phyloP scores from a whole-genome alignment of 2,888 invertebrate genomes.

The Melieria omissa region DNA sequence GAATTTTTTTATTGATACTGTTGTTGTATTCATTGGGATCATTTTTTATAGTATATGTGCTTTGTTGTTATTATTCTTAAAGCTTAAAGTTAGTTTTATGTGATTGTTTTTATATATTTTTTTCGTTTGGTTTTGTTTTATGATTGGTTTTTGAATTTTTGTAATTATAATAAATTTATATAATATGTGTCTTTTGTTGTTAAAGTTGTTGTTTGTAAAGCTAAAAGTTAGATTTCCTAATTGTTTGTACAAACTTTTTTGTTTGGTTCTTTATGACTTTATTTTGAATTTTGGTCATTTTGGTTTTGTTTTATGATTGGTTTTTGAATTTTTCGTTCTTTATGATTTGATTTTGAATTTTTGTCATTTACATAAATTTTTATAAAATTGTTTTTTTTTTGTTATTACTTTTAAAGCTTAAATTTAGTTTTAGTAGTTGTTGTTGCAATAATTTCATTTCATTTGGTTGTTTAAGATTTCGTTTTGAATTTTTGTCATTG shows the following conservation, averaged over 20 bases:
- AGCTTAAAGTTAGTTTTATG: background rate
- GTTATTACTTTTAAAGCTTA: background rate
- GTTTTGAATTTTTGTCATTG: conserved; percentile 2
- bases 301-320: background rate
- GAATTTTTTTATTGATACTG: too few species aligned
- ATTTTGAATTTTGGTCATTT: background rate
- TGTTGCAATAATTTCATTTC: conserved; percentile 2
- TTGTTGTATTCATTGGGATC: too few species aligned
- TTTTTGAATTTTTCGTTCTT: conserved; percentile 10
- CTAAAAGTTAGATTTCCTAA: background rate
- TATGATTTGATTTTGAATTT: too few species aligned
- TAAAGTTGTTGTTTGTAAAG: background rate
- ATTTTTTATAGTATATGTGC: too few species aligned
- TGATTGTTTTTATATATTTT: background rate
- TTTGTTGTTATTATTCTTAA: background rate
- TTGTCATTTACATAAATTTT: background rate
- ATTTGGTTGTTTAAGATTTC: conserved; percentile 1
- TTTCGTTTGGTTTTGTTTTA: background rate
- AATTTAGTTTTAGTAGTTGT: background rate
- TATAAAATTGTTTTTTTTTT: background rate
- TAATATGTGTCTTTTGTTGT: background rate
- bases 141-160: too few species aligned
- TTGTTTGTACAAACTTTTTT: background rate
- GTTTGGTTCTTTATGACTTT: background rate
- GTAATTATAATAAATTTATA: too few species aligned